These are phyloP conservation scores for Sturnira hondurensis DNA, from an alignment of 2,113 vertebrate genomes.

Conservation along the genomic window DNA sequence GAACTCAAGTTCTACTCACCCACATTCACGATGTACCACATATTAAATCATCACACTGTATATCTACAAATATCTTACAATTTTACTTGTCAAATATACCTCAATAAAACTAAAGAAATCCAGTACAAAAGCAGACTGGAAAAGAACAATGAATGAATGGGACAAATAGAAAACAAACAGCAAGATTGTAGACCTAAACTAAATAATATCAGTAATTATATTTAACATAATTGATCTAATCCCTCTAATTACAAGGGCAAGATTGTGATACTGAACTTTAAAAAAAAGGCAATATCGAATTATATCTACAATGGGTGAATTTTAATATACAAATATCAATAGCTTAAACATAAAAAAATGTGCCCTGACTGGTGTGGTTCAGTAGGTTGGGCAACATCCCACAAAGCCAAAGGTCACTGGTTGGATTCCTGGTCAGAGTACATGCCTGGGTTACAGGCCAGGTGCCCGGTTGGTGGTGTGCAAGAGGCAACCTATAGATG, in stretches of 20 bases:
- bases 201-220: not conserved
- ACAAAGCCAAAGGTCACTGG: no score
- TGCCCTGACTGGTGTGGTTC: no score
- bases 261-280: not conserved
- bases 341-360: not conserved
- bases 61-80: not conserved
- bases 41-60: not conserved
- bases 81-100: not conserved
- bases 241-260: not conserved
- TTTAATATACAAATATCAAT: not conserved
- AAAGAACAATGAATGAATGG: not conserved
- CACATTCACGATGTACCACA: not conserved
- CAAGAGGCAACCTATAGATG: no score
- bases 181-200: not conserved
- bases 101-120: not conserved
- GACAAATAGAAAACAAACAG: not conserved
- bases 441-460: no score
- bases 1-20: not conserved
- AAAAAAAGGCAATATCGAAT: not conserved
- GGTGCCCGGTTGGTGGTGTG: no score
- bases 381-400: no score
- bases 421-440: no score
- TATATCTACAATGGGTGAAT: not conserved
- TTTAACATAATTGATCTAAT: not conserved
- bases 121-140: not conserved